These are phyloP conservation scores for Ichneumoninae sp. DNA, from an alignment of 2,888 invertebrate species.

Conservation along the genomic window DNA sequence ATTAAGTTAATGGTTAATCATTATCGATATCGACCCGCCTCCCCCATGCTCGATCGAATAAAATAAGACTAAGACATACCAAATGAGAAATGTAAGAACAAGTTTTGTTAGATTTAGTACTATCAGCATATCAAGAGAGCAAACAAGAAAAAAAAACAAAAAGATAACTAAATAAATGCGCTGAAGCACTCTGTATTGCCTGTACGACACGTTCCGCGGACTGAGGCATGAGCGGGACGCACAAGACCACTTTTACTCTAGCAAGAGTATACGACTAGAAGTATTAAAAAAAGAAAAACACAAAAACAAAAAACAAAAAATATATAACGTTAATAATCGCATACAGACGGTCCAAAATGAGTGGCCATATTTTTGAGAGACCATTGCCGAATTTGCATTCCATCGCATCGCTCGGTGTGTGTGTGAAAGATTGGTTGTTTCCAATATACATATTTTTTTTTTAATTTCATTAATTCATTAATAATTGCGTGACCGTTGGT, in stretches of 20 bases:
- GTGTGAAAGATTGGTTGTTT: constrained; percentile 48
- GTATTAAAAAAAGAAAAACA: constrained; percentile 76
- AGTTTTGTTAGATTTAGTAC: constrained; percentile 81
- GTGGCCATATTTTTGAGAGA: constrained; percentile 81
- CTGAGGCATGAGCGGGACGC: constrained; percentile 74
- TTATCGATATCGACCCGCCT: constrained; percentile 48
- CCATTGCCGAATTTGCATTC: constrained; percentile 68
- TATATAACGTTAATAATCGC: constrained; percentile 80
- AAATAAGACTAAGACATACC: constrained; percentile 84
- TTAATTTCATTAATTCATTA: constrained; percentile 34
- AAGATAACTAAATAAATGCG: constrained; percentile 73
- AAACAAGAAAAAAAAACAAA: constrained; percentile 68
- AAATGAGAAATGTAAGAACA: constrained; percentile 82
- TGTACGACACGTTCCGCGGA: constrained; percentile 78
- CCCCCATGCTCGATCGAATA: constrained; percentile 57
- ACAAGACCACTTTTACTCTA: constrained; percentile 84
- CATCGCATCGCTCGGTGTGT: constrained; percentile 64
- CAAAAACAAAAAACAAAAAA: constrained; percentile 58
- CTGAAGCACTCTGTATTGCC: constrained; percentile 82
- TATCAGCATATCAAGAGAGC: constrained; percentile 83
- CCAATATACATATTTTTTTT: constrained; percentile 36
- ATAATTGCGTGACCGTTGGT: constrained; percentile 7
- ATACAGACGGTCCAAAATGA: constrained; percentile 81
- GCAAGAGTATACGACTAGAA: constrained; percentile 84
- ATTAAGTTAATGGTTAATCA: constrained; percentile 74